Conservation (phyloP, 2,113 vertebrate genomes). For the Marmota flaviventris region DNA sequence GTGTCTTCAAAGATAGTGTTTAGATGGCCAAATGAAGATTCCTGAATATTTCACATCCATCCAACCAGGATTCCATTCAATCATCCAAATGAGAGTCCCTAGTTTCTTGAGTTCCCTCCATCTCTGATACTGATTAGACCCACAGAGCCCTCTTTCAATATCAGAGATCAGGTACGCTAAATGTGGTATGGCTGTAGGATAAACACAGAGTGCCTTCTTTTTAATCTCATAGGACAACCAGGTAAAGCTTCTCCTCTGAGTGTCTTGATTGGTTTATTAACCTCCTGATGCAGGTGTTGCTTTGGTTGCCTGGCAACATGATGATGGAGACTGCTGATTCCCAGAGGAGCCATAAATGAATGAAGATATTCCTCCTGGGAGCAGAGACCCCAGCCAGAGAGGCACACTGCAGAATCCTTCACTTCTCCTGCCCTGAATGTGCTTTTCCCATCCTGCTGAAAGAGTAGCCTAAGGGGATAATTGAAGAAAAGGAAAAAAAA, state of each 20-base stretch:
- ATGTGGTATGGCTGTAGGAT: too few species aligned
- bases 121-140: neutral
- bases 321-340: neutral
- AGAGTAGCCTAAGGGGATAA: neutral
- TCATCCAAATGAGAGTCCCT: neutral
- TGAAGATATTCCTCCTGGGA: neutral
- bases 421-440: neutral
- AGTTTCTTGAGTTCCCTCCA: neutral
- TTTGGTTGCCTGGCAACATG: conserved; percentile 60
- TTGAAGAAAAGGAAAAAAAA: neutral
- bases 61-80: neutral
- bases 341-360: conserved; percentile 48
- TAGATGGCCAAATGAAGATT: neutral
- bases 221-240: neutral
- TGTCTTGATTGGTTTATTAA: conserved; percentile 28
- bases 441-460: neutral
- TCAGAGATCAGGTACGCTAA: too few species aligned
- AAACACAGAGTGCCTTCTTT: neutral
- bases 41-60: neutral
- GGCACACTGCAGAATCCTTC: neutral
- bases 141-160: neutral
- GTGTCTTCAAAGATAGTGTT: neutral
- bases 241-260: neutral
- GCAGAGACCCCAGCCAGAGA: neutral
- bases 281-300: conserved; percentile 33